Conservation (phyloP, 2,113 vertebrate species). For the Myiopsitta monachus region DNA sequence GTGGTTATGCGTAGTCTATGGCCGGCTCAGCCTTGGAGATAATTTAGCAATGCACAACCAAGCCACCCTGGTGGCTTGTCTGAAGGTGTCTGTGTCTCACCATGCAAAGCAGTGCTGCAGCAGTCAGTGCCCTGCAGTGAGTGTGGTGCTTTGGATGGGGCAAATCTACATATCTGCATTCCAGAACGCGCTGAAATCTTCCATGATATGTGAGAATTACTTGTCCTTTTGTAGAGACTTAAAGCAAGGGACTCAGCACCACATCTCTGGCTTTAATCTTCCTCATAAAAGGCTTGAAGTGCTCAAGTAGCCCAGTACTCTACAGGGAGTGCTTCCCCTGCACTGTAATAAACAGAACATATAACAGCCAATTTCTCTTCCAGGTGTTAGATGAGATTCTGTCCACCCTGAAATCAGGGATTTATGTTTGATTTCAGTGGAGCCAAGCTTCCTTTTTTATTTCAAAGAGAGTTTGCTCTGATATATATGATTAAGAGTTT, state of each 20-base stretch:
- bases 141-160: rapidly evolving
- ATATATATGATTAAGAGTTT: not conserved
- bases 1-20: not conserved
- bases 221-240: not conserved
- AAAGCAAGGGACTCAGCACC: not conserved
- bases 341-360: not conserved
- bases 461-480: not conserved
- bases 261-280: not conserved
- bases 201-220: not conserved
- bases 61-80: not conserved
- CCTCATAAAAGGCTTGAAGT: not conserved
- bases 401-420: not conserved
- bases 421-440: not conserved
- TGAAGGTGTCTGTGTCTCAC: not conserved
- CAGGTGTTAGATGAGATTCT: not conserved
- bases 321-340: not conserved
- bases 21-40: not conserved
- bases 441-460: not conserved
- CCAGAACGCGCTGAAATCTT: not conserved
- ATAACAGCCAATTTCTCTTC: not conserved
- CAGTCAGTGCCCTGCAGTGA: not conserved
- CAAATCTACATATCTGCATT: not conserved
- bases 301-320: not conserved
- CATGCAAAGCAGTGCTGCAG: not conserved
- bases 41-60: rapidly evolving